Base-by-base conservation (phyloP, 2,797 vertebrate species). In the Ara ararauna region DNA sequence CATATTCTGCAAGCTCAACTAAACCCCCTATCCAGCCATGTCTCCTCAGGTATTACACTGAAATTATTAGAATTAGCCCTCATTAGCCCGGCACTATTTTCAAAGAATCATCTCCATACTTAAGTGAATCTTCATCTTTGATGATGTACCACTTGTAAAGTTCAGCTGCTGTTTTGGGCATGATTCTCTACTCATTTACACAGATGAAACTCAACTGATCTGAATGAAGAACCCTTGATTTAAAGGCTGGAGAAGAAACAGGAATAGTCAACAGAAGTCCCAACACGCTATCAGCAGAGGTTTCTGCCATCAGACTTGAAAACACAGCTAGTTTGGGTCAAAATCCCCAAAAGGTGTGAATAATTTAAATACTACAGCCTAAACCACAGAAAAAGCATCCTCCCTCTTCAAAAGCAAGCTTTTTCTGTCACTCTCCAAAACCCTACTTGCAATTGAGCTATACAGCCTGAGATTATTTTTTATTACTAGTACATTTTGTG, bases 21-120 rank as follows among this genome's bases (percentile, higher is more conserved):
- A 38, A 74, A 89, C 11, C 0, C 0, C 3, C 2, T 5, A 67
- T 8, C 2, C 7, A 6, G 3, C 27, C 13, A 14, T 1, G 13
- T 64, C 29, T 87, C 23, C 40, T 36, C 34, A 38, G 48, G 22
- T 60, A n/a, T 30, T 78, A 38, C 22, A 38, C 11, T 44, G 38
- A 54, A 65, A 58, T 20, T 3, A 84, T 21, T 2, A 70, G 23
- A 83, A 74, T 23, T 44, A 48, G 51, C 22, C 45, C 77, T 14
- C 29, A 23, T 8, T 8, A 92, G 62, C 56, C 58, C 80, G 76
- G 38, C 7, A n/a, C 9, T 38, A 11, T 53, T 61, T 81, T 15
- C 66, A 36, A 77, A 80, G n/a, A 84, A 72, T 47, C 23, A 61
- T 3, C 60, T 29, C 73, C 61, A 51, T 18, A n/a, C 34, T 65